Conservation (phyloP, 2,888 invertebrate genomes). For the Argyresthia goedartella region DNA sequence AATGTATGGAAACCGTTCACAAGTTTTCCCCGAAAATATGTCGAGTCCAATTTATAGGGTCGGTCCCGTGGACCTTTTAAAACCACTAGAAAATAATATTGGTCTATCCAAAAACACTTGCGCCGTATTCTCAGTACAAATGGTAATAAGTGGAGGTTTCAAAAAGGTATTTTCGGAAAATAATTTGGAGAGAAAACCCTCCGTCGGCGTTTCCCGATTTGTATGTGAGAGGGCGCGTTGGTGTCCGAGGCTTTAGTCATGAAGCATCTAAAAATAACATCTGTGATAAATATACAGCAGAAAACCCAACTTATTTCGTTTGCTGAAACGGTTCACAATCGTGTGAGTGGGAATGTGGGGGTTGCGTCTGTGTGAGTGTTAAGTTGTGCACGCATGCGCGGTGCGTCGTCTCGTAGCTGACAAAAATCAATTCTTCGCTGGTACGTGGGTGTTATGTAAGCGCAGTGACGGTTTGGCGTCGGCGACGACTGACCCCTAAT, state of each 20-base stretch:
- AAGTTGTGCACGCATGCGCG: constrained; percentile 48
- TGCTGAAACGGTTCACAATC: not conserved
- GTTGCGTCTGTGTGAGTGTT: constrained; percentile 29
- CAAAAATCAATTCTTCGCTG: constrained; percentile 61
- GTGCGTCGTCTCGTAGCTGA: constrained; percentile 28
- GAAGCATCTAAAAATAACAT: constrained; percentile 65
- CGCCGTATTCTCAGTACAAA: not conserved
- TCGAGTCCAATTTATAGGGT: too few relatives aligned
- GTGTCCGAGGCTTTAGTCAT: constrained; percentile 43
- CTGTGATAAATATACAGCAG: constrained; percentile 3
- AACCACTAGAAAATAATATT: too few relatives aligned
- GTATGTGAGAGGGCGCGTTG: constrained; percentile 64
- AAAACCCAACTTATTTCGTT: constrained; percentile 16
- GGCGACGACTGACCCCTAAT: constrained; percentile 38
- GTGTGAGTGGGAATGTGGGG: constrained; percentile 1
- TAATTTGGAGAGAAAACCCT: constrained; percentile 47
- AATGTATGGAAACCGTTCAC: too few relatives aligned
- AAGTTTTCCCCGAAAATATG: too few relatives aligned
- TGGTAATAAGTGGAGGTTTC: not conserved
- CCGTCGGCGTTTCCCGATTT: constrained; percentile 51
- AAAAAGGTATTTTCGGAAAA: not conserved
- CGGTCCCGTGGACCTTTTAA: too few relatives aligned
- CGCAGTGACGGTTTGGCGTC: constrained; percentile 40
- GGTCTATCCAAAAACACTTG: too few relatives aligned
- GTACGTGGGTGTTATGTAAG: constrained; percentile 65